Evolutionary conservation across 64 coral and sea anemone genomes (phyloP).

Genomic region (Actinia tenebrosa): DNA sequence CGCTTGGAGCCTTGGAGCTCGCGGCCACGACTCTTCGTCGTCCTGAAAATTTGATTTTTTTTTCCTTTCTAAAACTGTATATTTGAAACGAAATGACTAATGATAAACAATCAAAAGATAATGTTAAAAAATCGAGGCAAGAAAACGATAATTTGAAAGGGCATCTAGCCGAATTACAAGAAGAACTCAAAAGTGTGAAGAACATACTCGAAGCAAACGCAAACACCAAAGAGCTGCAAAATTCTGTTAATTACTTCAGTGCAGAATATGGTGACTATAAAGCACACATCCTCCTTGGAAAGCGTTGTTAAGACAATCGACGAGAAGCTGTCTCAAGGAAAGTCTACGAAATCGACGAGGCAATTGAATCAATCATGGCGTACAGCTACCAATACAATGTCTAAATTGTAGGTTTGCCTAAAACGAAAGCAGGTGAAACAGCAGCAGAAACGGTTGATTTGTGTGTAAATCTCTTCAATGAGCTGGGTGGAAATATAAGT

Average conservation of each 20-base stretch:
- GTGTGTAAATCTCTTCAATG: conserved; percentile 9
- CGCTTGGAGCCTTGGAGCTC: too few relatives aligned
- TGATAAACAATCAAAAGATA: not conserved
- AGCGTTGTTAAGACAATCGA: conserved; percentile 12
- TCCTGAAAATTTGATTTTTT: too few relatives aligned
- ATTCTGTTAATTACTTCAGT: conserved; percentile 33
- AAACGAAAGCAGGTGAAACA: not conserved
- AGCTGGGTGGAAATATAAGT: conserved; percentile 8
- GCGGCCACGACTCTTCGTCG: too few relatives aligned
- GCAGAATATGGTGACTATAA: conserved; percentile 37
- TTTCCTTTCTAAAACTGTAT: too few relatives aligned
- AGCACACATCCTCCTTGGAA: conserved; percentile 28
- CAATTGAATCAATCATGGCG: not conserved
- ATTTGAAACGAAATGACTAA: not conserved
- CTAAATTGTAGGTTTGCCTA: conserved; percentile 24
- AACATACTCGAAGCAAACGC: conserved; percentile 15
- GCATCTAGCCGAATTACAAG: not conserved
- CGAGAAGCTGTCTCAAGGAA: conserved; percentile 24
- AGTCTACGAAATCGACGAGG: conserved; percentile 31
- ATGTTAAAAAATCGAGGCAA: conserved; percentile 29
- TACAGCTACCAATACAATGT: conserved; percentile 46
- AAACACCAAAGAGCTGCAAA: conserved; percentile 23
- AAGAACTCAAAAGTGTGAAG: conserved; percentile 35
- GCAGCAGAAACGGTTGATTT: conserved; percentile 12
- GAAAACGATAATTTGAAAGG: conserved; percentile 33